Percentiles rank a stretch among this genome's conserved stretches.
phyloP scores from a whole-genome alignment of 2,888 invertebrate genomes.

The Meganola albula region DNA sequence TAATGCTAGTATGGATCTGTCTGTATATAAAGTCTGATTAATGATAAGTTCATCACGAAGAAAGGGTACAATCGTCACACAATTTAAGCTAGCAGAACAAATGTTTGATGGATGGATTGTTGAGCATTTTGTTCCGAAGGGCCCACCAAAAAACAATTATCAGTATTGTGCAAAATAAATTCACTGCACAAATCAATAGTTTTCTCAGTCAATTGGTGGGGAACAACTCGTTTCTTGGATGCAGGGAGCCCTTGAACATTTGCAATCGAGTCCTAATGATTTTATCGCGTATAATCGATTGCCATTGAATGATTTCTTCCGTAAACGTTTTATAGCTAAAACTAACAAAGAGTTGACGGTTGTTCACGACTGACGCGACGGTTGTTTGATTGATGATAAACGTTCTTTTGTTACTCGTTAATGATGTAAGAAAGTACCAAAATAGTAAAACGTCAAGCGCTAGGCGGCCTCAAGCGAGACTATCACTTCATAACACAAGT shows the following conservation, averaged over 20 bases:
- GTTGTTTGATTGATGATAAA: too few species aligned
- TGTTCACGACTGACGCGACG: too few species aligned
- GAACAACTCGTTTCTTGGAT: conserved; percentile 33
- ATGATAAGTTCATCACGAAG: conserved; percentile 32
- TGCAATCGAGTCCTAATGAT: conserved; percentile 63
- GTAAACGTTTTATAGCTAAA: conserved; percentile 37
- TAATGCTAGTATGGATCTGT: conserved; percentile 2
- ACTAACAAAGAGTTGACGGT: conserved; percentile 59
- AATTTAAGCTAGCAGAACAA: conserved; percentile 50
- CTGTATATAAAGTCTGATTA: conserved; percentile 33
- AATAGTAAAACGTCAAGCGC: conserved; percentile 17
- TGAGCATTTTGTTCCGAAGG: conserved; percentile 48
- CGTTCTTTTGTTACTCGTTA: conserved; percentile 13
- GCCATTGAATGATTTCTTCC: conserved; percentile 33
- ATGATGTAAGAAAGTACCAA: conserved; percentile 43
- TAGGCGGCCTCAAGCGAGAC: conserved; percentile 26
- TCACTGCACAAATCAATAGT: conserved; percentile 41
- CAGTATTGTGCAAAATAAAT: conserved; percentile 52
- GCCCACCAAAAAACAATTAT: conserved; percentile 59
- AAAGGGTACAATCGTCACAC: conserved; percentile 30
- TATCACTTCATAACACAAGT: conserved; percentile 38
- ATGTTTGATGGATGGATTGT: conserved; percentile 62
- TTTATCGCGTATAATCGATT: conserved; percentile 45
- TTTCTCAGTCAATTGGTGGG: conserved; percentile 43
- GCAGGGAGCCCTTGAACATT: conserved; percentile 52